A percentile compares a stretch with the other conserved stretches of the same genome.
These are phyloP conservation scores for Eufriesea mexicana DNA, from an alignment of 1,140 invertebrate genomes.

Conservation along the genomic window DNA sequence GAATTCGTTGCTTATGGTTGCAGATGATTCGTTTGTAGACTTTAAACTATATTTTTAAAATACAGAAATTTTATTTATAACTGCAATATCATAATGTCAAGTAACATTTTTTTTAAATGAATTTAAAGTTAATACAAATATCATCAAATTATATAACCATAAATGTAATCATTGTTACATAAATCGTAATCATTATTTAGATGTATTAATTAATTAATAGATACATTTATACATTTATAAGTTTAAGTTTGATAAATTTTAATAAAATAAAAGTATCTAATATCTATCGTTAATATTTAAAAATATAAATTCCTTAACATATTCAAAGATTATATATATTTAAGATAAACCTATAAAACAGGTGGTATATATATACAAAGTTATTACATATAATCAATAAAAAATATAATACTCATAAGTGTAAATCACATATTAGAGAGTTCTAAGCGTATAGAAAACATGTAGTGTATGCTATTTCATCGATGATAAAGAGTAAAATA, in stretches of 20 bases:
- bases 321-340: background rate
- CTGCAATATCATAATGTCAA: too few relatives aligned
- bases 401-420: background rate
- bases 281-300: background rate
- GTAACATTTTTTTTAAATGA: background rate
- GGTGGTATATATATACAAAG: background rate
- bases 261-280: background rate
- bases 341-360: background rate
- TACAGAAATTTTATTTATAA: background rate
- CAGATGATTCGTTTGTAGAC: background rate
- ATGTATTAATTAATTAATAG: too few relatives aligned
- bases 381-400: background rate
- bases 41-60: constrained; percentile 1
- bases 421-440: too few relatives aligned
- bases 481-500: background rate
- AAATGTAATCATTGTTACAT: background rate
- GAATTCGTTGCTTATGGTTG: background rate
- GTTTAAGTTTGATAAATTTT: background rate
- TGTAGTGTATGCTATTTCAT: background rate
- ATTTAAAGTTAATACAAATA: background rate
- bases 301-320: background rate
- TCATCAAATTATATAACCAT: background rate
- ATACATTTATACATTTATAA: too few relatives aligned
- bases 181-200: background rate
- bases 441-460: background rate